Percentiles rank a stretch among this genome's conserved stretches.
Evolutionary conservation across 2,113 vertebrate genomes (phyloP).

Genomic region (Callipepla californica): DNA sequence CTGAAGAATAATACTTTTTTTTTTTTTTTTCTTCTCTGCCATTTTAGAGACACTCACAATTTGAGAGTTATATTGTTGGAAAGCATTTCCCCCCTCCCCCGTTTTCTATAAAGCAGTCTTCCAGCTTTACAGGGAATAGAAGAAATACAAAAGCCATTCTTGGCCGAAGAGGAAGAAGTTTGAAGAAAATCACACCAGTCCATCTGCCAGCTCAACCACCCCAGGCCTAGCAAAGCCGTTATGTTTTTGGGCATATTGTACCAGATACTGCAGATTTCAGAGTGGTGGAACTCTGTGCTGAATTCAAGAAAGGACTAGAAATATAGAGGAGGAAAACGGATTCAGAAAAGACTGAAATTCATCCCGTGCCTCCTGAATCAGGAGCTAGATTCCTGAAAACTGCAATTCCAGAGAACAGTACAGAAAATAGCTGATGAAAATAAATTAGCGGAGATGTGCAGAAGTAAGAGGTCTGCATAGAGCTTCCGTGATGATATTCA

Average conservation of each 20-base stretch:
- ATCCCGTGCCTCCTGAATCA: background rate
- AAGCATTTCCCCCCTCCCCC: background rate
- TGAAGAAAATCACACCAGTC: background rate
- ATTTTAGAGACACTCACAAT: slow-evolving; percentile 21
- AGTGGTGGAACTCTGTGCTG: background rate
- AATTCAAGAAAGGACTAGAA: background rate
- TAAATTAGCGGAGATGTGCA: background rate
- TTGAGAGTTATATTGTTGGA: slow-evolving; percentile 10
- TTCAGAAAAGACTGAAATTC: background rate
- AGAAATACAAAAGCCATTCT: background rate
- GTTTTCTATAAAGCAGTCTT: background rate
- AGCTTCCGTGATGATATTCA: slow-evolving; percentile 45
- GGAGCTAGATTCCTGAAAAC: slow-evolving; percentile 4
- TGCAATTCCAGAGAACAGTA: background rate
- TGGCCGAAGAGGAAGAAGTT: background rate
- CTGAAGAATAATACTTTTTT: slow-evolving; percentile 33
- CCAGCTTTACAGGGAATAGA: background rate
- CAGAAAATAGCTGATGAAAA: background rate
- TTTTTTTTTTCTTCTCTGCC: background rate
- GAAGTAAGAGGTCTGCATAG: background rate
- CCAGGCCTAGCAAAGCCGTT: background rate
- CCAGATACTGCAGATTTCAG: background rate
- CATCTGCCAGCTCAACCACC: background rate
- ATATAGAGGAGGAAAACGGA: background rate
- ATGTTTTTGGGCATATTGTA: background rate